Evolutionary conservation across 2,888 invertebrate genomes (phyloP).

Genomic region (Ichneumoninae sp.): DNA sequence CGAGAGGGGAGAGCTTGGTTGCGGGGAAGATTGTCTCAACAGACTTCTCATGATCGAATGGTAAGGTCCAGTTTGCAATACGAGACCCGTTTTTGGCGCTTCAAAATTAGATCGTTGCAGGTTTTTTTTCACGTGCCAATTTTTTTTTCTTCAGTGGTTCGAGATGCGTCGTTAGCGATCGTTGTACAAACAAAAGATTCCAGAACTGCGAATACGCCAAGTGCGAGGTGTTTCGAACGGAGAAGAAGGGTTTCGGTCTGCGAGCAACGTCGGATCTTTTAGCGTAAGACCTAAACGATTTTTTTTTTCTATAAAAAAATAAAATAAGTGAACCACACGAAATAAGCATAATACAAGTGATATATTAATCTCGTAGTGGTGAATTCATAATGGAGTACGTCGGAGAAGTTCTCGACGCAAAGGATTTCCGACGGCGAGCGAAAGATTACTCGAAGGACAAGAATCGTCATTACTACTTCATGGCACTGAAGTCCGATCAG

Average conservation of each 20-base stretch:
- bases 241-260: conserved; percentile 98
- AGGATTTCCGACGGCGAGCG: conserved; percentile 95
- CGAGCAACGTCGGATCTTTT: conserved; percentile 90
- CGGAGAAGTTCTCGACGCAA: conserved; percentile 97
- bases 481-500: conserved; percentile 96
- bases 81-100: neutral
- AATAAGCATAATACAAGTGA: conserved; percentile 68
- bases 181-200: conserved; percentile 97
- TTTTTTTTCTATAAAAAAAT: neutral
- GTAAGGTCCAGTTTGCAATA: conserved; percentile 85
- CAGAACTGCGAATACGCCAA: conserved; percentile 94
- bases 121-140: conserved; percentile 73
- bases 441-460: conserved; percentile 95
- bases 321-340: neutral
- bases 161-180: conserved; percentile 94
- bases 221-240: conserved; percentile 95
- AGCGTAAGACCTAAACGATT: conserved; percentile 86
- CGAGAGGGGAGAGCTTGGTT: conserved; percentile 92
- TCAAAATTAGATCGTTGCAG: neutral
- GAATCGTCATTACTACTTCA: conserved; percentile 98
- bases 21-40: conserved; percentile 98
- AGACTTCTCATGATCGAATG: conserved; percentile 99
- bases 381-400: conserved; percentile 99
- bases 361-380: conserved; percentile 87
- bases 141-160: conserved; percentile 89